A percentile compares a stretch with the other conserved stretches of the same genome.
phyloP scores from a whole-genome alignment of 37 sponge, comb jelly and placozoan species.

The Bolinopsis microptera region DNA sequence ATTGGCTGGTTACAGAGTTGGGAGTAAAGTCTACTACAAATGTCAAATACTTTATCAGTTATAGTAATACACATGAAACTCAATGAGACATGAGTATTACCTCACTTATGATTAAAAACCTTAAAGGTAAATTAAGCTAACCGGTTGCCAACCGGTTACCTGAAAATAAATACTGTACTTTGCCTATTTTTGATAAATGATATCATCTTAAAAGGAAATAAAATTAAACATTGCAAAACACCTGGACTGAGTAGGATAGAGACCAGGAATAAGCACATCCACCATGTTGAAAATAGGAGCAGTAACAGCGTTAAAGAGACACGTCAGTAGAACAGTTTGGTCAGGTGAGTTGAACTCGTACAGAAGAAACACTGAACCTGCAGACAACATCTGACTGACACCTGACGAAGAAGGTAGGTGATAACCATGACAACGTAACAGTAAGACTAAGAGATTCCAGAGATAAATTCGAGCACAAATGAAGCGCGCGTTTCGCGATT shows the following conservation, averaged over 20 bases:
- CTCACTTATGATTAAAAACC: too few species aligned
- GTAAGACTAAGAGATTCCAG: too few species aligned
- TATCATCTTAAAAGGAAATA: background rate
- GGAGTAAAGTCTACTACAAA: background rate
- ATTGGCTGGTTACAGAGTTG: background rate
- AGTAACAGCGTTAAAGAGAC: slow-evolving; percentile 70
- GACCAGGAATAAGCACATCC: slow-evolving; percentile 60
- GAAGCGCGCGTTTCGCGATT: too few species aligned
- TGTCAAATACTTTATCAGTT: background rate
- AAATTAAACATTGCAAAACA: too few species aligned
- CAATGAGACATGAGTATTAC: too few species aligned
- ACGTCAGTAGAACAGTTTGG: slow-evolving; percentile 63
- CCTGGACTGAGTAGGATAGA: slow-evolving; percentile 44
- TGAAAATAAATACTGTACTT: background rate
- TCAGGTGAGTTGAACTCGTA: slow-evolving; percentile 64
- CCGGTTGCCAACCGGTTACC: too few species aligned
- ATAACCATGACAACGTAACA: slow-evolving; percentile 6
- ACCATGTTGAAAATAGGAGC: slow-evolving; percentile 67
- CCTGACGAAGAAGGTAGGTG: slow-evolving; percentile 1
- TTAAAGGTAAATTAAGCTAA: too few species aligned
- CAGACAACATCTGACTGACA: slow-evolving; percentile 65
- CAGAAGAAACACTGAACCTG: slow-evolving; percentile 69
- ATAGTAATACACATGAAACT: too few species aligned
- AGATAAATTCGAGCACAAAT: too few species aligned
- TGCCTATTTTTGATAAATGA: background rate